These are phyloP conservation scores for Acrossocheilus fasciatus DNA, from an alignment of 2,797 vertebrate species.

Conservation along the genomic window DNA sequence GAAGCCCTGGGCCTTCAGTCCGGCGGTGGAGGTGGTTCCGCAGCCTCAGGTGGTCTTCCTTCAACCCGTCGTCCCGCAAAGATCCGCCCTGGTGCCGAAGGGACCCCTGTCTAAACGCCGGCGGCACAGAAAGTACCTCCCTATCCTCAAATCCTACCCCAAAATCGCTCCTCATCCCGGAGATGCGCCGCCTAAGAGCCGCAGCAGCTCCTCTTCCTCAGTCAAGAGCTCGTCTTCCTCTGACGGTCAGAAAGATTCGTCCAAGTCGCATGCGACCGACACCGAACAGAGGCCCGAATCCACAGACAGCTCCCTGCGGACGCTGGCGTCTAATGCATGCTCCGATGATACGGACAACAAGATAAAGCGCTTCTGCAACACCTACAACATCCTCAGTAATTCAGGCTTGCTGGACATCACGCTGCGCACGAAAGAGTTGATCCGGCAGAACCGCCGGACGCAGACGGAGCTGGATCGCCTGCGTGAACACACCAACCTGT, in stretches of 20 bases:
- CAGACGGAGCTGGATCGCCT: constrained; percentile 88
- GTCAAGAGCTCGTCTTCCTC: constrained; percentile 64
- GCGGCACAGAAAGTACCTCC: constrained; percentile 86
- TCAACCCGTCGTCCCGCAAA: constrained; percentile 78
- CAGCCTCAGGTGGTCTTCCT: constrained; percentile 87
- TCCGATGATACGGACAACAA: constrained; percentile 70
- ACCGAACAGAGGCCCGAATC: constrained; percentile 60
- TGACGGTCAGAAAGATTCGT: constrained; percentile 60
- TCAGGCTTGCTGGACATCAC: constrained; percentile 92
- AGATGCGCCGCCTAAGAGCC: constrained; percentile 73
- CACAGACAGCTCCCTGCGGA: not conserved
- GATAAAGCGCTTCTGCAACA: constrained; percentile 91
- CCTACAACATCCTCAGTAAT: constrained; percentile 87
- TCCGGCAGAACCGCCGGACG: constrained; percentile 88
- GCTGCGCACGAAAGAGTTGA: constrained; percentile 92
- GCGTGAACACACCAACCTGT: constrained; percentile 85
- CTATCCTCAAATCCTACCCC: constrained; percentile 90
- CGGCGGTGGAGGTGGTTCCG: constrained; percentile 76
- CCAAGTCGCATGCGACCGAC: constrained; percentile 52
- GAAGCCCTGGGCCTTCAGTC: constrained; percentile 85
- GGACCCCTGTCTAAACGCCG: constrained; percentile 77
- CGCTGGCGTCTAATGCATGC: not conserved
- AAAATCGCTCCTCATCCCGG: constrained; percentile 92
- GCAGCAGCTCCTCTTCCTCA: constrained; percentile 60
- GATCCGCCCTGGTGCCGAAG: constrained; percentile 68